Percentiles rank a stretch among this genome's conserved stretches.
Evolutionary conservation across 2,888 invertebrate species (phyloP).

Genomic region (Anarsia innoxiella): DNA sequence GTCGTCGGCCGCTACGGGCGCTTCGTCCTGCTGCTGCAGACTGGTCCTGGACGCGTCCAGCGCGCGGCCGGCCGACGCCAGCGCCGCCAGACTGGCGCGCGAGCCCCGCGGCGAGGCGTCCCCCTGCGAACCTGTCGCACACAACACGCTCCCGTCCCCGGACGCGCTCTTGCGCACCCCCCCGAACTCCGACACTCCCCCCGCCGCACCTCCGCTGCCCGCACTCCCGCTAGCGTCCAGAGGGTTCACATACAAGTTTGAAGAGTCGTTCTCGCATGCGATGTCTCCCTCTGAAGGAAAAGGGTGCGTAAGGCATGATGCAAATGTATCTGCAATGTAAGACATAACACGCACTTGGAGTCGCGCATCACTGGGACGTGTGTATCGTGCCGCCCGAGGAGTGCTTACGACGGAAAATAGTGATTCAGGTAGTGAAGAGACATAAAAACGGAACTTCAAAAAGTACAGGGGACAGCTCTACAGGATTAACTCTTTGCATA

Average conservation of each 20-base stretch:
- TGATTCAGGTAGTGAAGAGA: neutral
- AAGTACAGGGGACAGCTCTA: slow-evolving; percentile 9
- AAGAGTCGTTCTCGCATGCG: slow-evolving; percentile 81
- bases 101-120: slow-evolving; percentile 66
- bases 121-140: slow-evolving; percentile 74
- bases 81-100: slow-evolving; percentile 27
- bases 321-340: slow-evolving; percentile 93
- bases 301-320: slow-evolving; percentile 97
- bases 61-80: slow-evolving; percentile 20
- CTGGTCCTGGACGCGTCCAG: slow-evolving; percentile 52
- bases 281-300: slow-evolving; percentile 90
- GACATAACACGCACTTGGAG: slow-evolving; percentile 70
- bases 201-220: slow-evolving; percentile 29
- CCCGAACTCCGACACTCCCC: slow-evolving; percentile 56
- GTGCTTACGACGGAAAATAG: neutral
- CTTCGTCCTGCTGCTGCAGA: slow-evolving; percentile 55
- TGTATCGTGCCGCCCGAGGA: slow-evolving; percentile 5
- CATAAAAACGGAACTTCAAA: slow-evolving; percentile 3
- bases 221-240: slow-evolving; percentile 78
- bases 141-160: slow-evolving; percentile 82
- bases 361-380: slow-evolving; percentile 31
- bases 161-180: slow-evolving; percentile 87
- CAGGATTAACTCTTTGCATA: slow-evolving; percentile 4
- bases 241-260: slow-evolving; percentile 92
- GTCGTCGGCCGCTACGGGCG: slow-evolving; percentile 62